Conservation (phyloP, 92 coral and sea anemone genomes). For the Heliopora coerulea region DNA sequence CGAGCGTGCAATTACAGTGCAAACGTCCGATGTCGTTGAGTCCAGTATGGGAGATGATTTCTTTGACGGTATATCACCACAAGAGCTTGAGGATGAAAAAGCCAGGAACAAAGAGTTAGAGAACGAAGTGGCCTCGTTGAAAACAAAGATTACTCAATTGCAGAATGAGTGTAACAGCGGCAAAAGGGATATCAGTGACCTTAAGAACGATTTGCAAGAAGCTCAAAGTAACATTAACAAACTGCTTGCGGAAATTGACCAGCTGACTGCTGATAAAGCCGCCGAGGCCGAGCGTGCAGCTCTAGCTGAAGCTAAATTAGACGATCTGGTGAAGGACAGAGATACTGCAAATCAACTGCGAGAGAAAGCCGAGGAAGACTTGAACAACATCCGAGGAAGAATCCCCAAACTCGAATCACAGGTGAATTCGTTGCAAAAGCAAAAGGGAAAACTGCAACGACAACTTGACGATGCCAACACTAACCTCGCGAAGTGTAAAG, state of each 20-base stretch:
- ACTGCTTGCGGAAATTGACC: constrained; percentile 69
- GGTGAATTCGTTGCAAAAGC: constrained; percentile 73
- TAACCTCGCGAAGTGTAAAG: constrained; percentile 59
- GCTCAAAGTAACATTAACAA: constrained; percentile 67
- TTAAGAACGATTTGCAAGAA: constrained; percentile 62
- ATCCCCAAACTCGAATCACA: constrained; percentile 81
- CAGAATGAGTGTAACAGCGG: constrained; percentile 63
- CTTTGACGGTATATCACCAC: constrained; percentile 42
- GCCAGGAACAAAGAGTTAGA: constrained; percentile 53
- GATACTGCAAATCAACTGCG: constrained; percentile 63
- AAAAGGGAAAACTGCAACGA: constrained; percentile 65
- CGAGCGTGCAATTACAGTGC: constrained; percentile 57
- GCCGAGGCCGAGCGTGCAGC: constrained; percentile 64
- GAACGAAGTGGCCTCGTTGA: constrained; percentile 57
- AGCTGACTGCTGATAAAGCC: constrained; percentile 60
- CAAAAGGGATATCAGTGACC: constrained; percentile 63
- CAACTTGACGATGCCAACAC: constrained; percentile 68
- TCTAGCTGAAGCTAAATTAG: constrained; percentile 57
- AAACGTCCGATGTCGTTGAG: constrained; percentile 51
- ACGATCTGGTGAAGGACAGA: constrained; percentile 72
- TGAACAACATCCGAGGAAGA: constrained; percentile 70
- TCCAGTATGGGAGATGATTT: constrained; percentile 45
- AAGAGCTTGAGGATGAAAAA: constrained; percentile 60
- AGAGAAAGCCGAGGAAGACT: constrained; percentile 75
- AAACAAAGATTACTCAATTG: constrained; percentile 55